A percentile compares a stretch with the other conserved stretches of the same genome.
Conservation (phyloP, 2,888 invertebrate species). For the Ochropleura plecta region DNA sequence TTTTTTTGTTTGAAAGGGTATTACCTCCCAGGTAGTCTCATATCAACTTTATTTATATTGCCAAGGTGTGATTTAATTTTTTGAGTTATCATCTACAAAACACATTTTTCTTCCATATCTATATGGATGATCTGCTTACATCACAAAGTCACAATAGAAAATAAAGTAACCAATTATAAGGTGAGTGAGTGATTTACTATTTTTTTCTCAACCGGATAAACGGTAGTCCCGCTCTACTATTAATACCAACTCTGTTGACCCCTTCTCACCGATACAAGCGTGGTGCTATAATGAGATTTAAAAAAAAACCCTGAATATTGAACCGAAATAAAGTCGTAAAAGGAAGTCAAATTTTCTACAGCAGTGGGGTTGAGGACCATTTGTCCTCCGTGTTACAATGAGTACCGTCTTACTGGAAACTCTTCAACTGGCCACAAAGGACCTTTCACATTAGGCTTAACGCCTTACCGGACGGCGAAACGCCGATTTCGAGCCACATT, state of each 20-base stretch:
- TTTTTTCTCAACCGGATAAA: no score
- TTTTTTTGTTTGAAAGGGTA: no score
- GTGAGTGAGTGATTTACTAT: background rate
- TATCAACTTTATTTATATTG: no score
- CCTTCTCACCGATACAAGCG: background rate
- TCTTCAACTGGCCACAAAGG: conserved; percentile 49
- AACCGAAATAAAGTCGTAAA: conserved; percentile 24
- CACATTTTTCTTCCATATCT: no score
- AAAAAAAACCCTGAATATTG: background rate
- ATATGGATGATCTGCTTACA: no score
- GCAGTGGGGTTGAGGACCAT: conserved; percentile 66
- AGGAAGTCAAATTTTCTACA: conserved; percentile 68
- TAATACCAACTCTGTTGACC: background rate
- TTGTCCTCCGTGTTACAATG: conserved; percentile 57
- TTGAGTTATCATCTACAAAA: no score
- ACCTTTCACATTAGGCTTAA: conserved; percentile 35
- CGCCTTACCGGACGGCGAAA: conserved; percentile 45
- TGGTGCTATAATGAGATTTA: background rate
- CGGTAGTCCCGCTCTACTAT: no score
- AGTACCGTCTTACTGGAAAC: conserved; percentile 55
- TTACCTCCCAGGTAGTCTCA: no score
- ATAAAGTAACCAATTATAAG: no score
- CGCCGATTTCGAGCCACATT: conserved; percentile 49
- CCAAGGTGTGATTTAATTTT: no score
- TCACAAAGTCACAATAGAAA: no score